These are phyloP conservation scores for Fringilla coelebs DNA, from an alignment of 2,797 vertebrate species.

Conservation along the genomic window DNA sequence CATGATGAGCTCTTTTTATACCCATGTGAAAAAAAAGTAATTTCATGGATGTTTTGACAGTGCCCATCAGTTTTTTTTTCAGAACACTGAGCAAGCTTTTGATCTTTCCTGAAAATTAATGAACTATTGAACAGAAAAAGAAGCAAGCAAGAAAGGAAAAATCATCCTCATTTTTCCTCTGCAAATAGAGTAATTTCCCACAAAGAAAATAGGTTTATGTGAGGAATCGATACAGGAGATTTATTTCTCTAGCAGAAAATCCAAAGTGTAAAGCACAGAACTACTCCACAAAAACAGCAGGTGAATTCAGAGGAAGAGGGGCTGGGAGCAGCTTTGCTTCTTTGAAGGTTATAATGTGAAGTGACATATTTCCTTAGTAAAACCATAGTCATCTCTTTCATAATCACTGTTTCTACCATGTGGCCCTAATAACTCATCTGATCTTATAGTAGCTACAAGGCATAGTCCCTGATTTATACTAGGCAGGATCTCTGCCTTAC, in stretches of 20 bases:
- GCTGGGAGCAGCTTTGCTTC: neutral
- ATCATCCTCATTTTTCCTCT: neutral
- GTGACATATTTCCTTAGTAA: neutral
- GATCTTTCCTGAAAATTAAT: slow-evolving; percentile 27
- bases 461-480: neutral
- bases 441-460: neutral
- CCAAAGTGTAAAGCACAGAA: neutral
- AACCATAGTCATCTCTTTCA: neutral
- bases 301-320: neutral
- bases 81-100: slow-evolving; percentile 14
- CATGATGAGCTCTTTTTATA: neutral
- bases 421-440: neutral
- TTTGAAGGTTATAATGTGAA: neutral
- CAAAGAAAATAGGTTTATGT: neutral
- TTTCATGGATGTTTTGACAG: neutral
- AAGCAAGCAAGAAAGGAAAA: neutral
- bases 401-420: neutral
- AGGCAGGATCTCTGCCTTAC: neutral
- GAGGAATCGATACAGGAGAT: neutral
- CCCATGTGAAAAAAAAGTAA: neutral
- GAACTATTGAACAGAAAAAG: slow-evolving; percentile 1
- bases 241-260: neutral
- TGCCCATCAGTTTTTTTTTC: neutral
- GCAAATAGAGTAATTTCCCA: neutral
- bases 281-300: neutral